Percentiles rank a stretch among this genome's conserved stretches.
Evolutionary conservation across 1,140 invertebrate genomes (phyloP).

Genomic region (Paraescarpia echinospica): DNA sequence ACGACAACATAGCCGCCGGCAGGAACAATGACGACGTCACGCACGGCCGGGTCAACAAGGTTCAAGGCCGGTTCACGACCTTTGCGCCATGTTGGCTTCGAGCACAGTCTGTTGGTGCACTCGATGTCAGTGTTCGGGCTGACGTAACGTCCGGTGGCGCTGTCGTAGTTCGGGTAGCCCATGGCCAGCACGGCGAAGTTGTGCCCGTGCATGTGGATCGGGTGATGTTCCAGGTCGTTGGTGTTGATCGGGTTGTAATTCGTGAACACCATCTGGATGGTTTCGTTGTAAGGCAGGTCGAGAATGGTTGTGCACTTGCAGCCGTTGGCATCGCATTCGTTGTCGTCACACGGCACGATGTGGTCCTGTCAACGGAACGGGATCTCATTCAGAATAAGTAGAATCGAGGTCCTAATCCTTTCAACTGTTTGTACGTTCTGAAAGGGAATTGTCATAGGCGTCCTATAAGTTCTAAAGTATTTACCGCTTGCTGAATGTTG

Average conservation of each 20-base stretch:
- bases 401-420: not conserved
- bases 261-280: slow-evolving; percentile 15
- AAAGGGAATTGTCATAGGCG: not conserved
- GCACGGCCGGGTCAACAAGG: slow-evolving; percentile 59
- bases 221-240: slow-evolving; percentile 1
- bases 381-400: not conserved
- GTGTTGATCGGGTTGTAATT: not conserved
- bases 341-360: slow-evolving; percentile 17
- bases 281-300: slow-evolving; percentile 4
- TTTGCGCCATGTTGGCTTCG: not conserved
- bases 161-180: slow-evolving; percentile 11
- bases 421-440: not conserved
- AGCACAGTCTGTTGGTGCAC: slow-evolving; percentile 16
- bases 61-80: slow-evolving; percentile 8
- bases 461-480: not conserved
- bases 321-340: not conserved
- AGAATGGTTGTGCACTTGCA: slow-evolving; percentile 18
- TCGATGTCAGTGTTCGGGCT: not conserved
- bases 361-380: not conserved
- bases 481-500: not conserved
- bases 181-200: slow-evolving; percentile 21
- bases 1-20: slow-evolving; percentile 67
- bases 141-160: slow-evolving; percentile 4
- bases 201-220: slow-evolving; percentile 25
- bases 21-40: slow-evolving; percentile 70